Evolutionary conservation across 2,797 vertebrate genomes (phyloP).

Genomic region (Girardinus metallicus): DNA sequence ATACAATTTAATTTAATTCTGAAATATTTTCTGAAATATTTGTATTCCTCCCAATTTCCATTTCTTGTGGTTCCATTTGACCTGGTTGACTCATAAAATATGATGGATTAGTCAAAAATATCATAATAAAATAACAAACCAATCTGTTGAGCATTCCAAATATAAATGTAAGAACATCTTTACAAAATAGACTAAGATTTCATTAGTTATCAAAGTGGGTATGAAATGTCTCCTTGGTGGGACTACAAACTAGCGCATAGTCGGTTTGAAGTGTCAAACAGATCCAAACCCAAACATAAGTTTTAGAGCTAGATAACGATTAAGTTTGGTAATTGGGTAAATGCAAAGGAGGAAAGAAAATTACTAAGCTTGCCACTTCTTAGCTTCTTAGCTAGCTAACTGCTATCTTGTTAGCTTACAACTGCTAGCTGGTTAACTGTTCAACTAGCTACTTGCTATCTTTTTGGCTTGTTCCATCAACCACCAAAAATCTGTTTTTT

Average conservation of each 20-base stretch:
- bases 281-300: background rate
- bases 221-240: background rate
- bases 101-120: background rate
- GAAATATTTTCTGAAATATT: background rate
- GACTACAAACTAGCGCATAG: background rate
- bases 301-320: background rate
- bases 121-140: background rate
- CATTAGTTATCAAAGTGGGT: background rate
- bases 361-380: background rate
- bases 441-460: background rate
- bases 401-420: background rate
- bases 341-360: background rate
- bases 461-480: background rate
- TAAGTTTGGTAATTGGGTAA: background rate
- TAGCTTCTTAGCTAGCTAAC: background rate
- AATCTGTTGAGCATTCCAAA: background rate
- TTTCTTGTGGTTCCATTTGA: background rate
- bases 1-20: background rate
- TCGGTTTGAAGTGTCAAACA: background rate
- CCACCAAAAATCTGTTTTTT: background rate
- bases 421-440: background rate
- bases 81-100: background rate
- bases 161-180: background rate
- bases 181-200: background rate
- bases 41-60: background rate